A percentile compares a stretch with the other conserved stretches of the same genome.
Evolutionary conservation across 2,797 vertebrate genomes (phyloP).

Genomic region (Phoebastria nigripes): DNA sequence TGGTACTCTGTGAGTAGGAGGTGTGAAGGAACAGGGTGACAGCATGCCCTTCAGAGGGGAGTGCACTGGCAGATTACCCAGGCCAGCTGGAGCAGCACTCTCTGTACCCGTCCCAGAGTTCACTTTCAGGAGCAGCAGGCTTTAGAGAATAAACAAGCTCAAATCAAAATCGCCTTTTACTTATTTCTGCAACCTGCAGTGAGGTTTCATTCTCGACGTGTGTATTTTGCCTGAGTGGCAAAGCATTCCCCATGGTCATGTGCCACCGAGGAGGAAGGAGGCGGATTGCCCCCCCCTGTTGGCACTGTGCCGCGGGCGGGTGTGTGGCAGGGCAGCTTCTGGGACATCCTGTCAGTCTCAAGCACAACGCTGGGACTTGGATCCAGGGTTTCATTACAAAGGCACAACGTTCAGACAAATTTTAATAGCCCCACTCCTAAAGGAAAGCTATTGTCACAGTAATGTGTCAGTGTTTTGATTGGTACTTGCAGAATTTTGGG

Average conservation of each 20-base stretch:
- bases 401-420: background rate
- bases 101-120: background rate
- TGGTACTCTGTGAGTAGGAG: background rate
- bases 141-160: background rate
- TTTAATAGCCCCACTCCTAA: background rate
- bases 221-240: background rate
- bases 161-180: background rate
- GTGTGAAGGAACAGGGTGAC: background rate
- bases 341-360: background rate
- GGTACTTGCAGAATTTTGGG: background rate
- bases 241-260: accelerated
- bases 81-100: background rate
- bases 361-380: background rate
- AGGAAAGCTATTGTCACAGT: background rate
- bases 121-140: background rate
- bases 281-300: accelerated
- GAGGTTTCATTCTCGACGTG: accelerated
- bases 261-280: accelerated
- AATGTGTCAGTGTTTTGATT: background rate
- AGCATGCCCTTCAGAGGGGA: background rate
- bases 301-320: accelerated
- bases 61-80: background rate
- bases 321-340: background rate
- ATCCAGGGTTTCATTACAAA: background rate
- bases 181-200: background rate